Base-by-base conservation (phyloP, 2,888 invertebrate genomes). In the Pandemis cinnamomeana region DNA sequence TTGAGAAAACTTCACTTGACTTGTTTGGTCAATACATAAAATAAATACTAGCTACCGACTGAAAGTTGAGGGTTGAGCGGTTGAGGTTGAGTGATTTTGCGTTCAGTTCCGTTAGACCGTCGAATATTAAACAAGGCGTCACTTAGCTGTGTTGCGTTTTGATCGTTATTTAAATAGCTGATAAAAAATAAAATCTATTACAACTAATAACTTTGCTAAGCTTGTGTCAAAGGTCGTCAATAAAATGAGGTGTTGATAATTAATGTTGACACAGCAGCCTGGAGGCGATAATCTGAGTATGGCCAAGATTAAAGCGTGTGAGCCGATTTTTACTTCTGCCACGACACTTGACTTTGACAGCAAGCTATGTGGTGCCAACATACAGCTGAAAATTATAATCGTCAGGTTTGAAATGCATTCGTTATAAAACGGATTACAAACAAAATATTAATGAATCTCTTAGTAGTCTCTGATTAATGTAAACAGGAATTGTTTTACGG, bases 381-480 rank as follows among this genome's bases (percentile, higher is more conserved):
- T 70, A 53, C 27, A 44, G 51, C 68, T 20, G 41, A 68, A 58
- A 72, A 68, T 53, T 61, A 46, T 10, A 64, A 48, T 36, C 27
- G 27, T 36, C 27, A 2, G 36, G 64, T 73, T 73, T 70, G 70
- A 73, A 73, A 73, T 60, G 60, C 64, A 73, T 66, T 70, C 73
- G 73, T 73, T 73, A 70, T 44, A 70, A 69, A 73, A 73, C 73
- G 73, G 51, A 73, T 70, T 70, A 63, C 69, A 73, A 70, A 73
- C 55, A 61, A 46, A 66, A 42, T 66, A 70, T 73, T 51, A 1
- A 66, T 20, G 20, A 20, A 20, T 20, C 20, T 20, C 20, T 20
- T 20, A 20, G 20, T 20, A 20, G 20, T 20, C 1, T 20, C 0
- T 20, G 20, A 20, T 20, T 20, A 20, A 20, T 70, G 69, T 73